Conservation (phyloP, 2,113 vertebrate genomes). For the Hippocampus comes region DNA sequence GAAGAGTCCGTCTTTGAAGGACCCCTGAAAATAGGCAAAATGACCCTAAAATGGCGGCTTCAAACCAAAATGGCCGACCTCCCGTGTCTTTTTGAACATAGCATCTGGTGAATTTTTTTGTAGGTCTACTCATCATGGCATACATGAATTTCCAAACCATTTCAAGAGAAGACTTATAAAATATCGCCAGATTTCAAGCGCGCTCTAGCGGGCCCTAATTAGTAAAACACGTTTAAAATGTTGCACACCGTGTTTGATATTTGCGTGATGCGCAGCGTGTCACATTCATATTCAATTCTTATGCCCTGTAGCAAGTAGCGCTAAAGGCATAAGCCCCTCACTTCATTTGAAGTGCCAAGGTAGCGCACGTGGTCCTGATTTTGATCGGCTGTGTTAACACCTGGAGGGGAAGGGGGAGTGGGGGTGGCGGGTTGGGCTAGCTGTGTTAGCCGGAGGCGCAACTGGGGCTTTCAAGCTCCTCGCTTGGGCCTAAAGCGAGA, state of each 20-base stretch:
- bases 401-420: background rate
- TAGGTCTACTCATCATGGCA: background rate
- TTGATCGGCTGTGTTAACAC: background rate
- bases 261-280: background rate
- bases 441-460: background rate
- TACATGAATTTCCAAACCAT: background rate
- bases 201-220: background rate
- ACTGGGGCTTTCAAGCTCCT: background rate
- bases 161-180: too few relatives aligned
- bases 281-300: background rate
- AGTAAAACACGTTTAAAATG: background rate
- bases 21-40: background rate
- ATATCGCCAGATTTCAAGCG: background rate
- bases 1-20: background rate
- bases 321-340: background rate
- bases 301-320: background rate
- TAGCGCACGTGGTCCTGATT: background rate
- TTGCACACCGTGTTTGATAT: background rate
- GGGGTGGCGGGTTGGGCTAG: background rate
- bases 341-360: background rate
- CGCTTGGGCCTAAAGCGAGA: background rate
- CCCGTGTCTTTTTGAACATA: background rate
- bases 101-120: slow-evolving; percentile 10
- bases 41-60: background rate
- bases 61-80: background rate